Conservation (phyloP, 2,888 invertebrate species). For the Hoplodrina blanda region DNA sequence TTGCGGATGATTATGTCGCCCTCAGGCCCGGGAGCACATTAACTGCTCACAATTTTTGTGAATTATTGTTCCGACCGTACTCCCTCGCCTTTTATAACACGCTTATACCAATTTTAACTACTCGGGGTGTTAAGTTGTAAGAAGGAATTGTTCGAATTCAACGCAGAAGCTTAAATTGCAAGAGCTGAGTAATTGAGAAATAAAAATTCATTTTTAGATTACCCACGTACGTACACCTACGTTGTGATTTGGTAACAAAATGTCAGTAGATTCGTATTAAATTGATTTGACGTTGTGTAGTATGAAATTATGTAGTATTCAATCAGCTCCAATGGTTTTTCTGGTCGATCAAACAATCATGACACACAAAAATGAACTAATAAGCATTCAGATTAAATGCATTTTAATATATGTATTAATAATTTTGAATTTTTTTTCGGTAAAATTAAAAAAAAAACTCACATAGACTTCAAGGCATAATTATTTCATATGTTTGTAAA, state of each 20-base stretch:
- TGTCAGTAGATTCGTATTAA: not conserved
- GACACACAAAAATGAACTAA: conserved; percentile 11
- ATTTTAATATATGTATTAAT: too few species aligned
- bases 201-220: not conserved
- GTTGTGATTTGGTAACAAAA: not conserved
- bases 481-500: not conserved
- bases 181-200: conserved; percentile 21
- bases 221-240: not conserved
- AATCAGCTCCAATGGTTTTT: conserved; percentile 17
- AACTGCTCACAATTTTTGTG: conserved; percentile 89
- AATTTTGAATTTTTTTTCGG: too few species aligned
- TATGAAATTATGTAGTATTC: conserved; percentile 16
- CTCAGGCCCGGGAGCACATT: conserved; percentile 85
- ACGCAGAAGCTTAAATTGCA: conserved; percentile 32
- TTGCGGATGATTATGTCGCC: conserved; percentile 89
- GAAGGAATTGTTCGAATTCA: conserved; percentile 65
- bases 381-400: conserved; percentile 6
- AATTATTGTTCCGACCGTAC: conserved; percentile 86
- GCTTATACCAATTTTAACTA: conserved; percentile 84
- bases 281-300: conserved; percentile 15
- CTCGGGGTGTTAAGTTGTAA: conserved; percentile 74
- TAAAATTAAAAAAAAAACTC: not conserved
- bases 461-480: not conserved
- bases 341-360: conserved; percentile 15
- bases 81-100: conserved; percentile 86